phyloP scores from a whole-genome alignment of 2,888 invertebrate species.

The Sipunculus nudus region DNA sequence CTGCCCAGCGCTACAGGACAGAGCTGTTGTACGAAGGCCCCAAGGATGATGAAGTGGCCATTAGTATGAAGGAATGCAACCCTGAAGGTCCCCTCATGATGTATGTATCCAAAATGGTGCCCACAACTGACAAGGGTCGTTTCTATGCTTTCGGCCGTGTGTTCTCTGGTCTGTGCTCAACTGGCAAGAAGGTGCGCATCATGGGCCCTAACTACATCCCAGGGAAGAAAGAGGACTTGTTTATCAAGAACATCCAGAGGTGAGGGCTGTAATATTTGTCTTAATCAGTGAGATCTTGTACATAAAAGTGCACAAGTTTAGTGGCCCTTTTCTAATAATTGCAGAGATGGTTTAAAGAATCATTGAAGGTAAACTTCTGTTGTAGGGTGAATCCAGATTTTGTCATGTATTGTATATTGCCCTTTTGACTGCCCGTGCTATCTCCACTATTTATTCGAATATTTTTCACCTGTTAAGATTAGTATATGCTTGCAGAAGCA shows the following conservation, averaged over 20 bases:
- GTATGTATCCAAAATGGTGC: conserved; percentile 99
- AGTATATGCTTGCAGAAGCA: too few species aligned
- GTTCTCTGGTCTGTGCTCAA: conserved; percentile 89
- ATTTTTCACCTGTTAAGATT: too few species aligned
- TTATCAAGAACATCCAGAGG: conserved; percentile 97
- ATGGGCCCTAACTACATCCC: conserved; percentile 99
- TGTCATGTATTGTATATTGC: too few species aligned
- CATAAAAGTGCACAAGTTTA: neutral
- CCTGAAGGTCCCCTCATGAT: conserved; percentile 98
- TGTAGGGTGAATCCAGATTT: too few species aligned
- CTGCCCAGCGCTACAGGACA: conserved; percentile 98
- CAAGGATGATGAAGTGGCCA: conserved; percentile 91
- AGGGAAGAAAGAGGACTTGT: conserved; percentile 99
- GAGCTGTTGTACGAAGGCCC: conserved; percentile 99
- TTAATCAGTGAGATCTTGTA: neutral
- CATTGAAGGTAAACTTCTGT: too few species aligned
- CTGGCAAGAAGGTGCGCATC: conserved; percentile 81
- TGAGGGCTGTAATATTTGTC: conserved; percentile 48
- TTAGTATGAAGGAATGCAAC: conserved; percentile 88
- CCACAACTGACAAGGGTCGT: conserved; percentile 98
- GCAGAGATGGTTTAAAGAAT: too few species aligned
- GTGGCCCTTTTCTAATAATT: too few species aligned
- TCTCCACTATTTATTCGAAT: too few species aligned
- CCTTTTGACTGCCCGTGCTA: too few species aligned
- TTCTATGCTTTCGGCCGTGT: conserved; percentile 99